Evolutionary conservation across 2,113 vertebrate species (phyloP), one percentile per base, ranked within the genome.

Genomic region (Lucifuga dentata): DNA sequence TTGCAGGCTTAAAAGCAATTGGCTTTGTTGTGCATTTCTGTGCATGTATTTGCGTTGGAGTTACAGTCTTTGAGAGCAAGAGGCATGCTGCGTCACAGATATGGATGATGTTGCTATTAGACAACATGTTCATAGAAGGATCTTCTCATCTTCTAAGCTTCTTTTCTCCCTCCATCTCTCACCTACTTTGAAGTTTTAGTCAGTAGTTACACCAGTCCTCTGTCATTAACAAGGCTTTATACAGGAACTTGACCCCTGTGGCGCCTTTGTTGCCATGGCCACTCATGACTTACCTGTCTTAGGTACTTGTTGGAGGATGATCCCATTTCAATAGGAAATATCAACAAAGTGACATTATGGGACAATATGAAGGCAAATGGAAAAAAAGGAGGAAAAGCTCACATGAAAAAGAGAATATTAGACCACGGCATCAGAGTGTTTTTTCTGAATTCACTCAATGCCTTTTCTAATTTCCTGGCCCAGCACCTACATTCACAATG

Each of bases 1-100:
- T 95, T 93, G 89, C 85, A 91, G 93, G 92, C 95, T 95, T 97
- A 89, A 97, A 95, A 96, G 94, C 95, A 92, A 86, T 92, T 86
- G 92, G 85, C 95, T 95, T 99, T 99, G 96, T 99, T 96, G 94
- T 96, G 93, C 95, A 97, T 97, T 97, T 98, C 92, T 95, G 93
- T 95, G 97, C 96, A 96, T 97, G 94, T 89, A 96, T 97, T 95
- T 95, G 95, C 93, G 94, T 95, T 95, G 92, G 93, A 85, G 91
- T 91, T 89, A 21, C 71, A 76, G 92, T 93, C 93, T 95, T 94
- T 95, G 93, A 94, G 94, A 92, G 90, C 91, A 73, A 91, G 95
- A 85, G 93, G 91, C 97, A 93, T 86, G 95, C 95, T 97, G 96
- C 92, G 90, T 90, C 87, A 73, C 72, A 81, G 93, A 93, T 93